Conservation (phyloP, 2,888 invertebrate species). For the Hybos culiciformis region DNA sequence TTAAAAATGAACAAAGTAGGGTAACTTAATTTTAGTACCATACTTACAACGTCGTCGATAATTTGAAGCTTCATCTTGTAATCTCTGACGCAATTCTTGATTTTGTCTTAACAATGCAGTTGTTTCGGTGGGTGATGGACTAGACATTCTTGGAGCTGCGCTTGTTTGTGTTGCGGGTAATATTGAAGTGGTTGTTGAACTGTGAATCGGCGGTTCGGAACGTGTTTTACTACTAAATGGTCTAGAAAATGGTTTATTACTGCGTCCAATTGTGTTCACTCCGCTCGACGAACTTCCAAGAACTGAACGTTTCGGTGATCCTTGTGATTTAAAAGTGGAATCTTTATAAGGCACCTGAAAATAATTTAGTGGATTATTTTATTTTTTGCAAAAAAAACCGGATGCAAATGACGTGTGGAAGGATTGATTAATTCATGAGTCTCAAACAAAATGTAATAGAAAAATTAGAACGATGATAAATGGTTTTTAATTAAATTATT, state of each 20-base stretch:
- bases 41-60: conserved; percentile 62
- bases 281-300: background rate
- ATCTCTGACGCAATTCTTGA: conserved; percentile 60
- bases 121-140: conserved; percentile 31
- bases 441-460: too few relatives aligned
- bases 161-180: background rate
- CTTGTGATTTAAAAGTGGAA: conserved; percentile 12
- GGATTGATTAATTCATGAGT: too few relatives aligned
- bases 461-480: too few relatives aligned
- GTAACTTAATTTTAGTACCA: too few relatives aligned
- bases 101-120: conserved; percentile 55
- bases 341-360: conserved; percentile 15
- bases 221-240: conserved; percentile 12
- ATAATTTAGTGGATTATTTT: background rate
- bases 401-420: too few relatives aligned
- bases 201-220: background rate
- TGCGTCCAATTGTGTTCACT: conserved; percentile 10
- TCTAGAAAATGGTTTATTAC: conserved; percentile 15
- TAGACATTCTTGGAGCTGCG: conserved; percentile 31
- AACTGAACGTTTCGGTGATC: conserved; percentile 9
- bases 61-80: conserved; percentile 68
- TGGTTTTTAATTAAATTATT: too few relatives aligned
- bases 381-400: too few relatives aligned
- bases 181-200: background rate
- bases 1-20: too few relatives aligned